Evolutionary conservation across 2,797 vertebrate genomes (phyloP).

Genomic region (Alosa sapidissima): DNA sequence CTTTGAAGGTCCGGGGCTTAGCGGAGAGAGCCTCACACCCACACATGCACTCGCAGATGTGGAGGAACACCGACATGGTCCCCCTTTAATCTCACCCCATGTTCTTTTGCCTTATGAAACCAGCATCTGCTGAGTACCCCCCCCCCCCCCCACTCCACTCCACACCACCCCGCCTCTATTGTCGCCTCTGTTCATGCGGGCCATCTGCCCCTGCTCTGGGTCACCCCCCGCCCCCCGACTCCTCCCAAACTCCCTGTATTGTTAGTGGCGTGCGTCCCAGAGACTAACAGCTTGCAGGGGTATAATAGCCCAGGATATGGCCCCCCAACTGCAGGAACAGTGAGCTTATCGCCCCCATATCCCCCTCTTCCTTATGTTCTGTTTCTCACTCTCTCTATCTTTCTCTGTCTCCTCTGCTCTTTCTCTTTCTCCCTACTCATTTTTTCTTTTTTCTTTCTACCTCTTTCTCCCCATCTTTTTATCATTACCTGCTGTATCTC

Average conservation of each 20-base stretch:
- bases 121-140: constrained; percentile 66
- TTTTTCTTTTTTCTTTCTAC: neutral
- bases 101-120: constrained; percentile 63
- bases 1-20: neutral
- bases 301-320: constrained; percentile 56
- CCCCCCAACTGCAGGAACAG: constrained; percentile 55
- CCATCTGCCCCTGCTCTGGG: constrained; percentile 5
- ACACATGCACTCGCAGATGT: neutral
- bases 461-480: neutral
- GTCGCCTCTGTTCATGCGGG: neutral
- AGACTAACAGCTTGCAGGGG: constrained; percentile 70
- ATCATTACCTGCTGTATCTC: too few species aligned
- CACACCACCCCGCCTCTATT: neutral
- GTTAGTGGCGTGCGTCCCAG: constrained; percentile 65
- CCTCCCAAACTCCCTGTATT: constrained; percentile 56
- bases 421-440: neutral
- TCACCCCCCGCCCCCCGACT: neutral
- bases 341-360: constrained; percentile 43
- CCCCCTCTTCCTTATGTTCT: neutral
- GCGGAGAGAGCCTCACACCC: neutral
- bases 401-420: neutral
- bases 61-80: neutral
- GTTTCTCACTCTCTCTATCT: neutral
- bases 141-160: neutral
- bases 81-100: constrained; percentile 9